phyloP scores from a whole-genome alignment of 35 echinoderm and acorn worm genomes.

The Strongylocentrotus purpuratus region DNA sequence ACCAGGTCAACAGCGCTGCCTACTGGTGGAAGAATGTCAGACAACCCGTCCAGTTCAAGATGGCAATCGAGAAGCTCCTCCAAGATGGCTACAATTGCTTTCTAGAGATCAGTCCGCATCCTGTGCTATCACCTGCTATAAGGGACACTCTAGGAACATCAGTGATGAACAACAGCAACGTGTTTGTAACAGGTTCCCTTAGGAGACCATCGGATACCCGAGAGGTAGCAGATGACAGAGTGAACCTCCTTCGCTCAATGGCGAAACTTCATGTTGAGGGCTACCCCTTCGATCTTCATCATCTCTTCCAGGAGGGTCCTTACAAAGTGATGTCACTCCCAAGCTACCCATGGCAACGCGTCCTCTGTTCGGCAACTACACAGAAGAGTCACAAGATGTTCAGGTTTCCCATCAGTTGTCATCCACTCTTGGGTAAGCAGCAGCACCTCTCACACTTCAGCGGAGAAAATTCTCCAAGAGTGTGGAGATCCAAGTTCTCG shows the following conservation, averaged over 20 bases:
- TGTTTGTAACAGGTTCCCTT: conserved; percentile 85
- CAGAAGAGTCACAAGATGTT: conserved; percentile 76
- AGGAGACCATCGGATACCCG: conserved; percentile 80
- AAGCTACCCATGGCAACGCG: conserved; percentile 92
- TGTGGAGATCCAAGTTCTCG: conserved; percentile 78
- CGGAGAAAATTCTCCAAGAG: conserved; percentile 69
- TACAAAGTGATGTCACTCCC: conserved; percentile 88
- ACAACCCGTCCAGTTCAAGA: conserved; percentile 78
- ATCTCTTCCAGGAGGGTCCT: conserved; percentile 73
- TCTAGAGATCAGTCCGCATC: conserved; percentile 88
- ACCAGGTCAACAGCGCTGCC: conserved; percentile 68
- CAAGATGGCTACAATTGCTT: conserved; percentile 91
- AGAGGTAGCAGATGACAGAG: conserved; percentile 84
- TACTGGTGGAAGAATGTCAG: conserved; percentile 98
- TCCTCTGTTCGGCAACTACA: conserved; percentile 78
- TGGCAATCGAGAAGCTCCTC: conserved; percentile 75
- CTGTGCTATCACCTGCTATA: conserved; percentile 79
- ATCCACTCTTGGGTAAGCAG: conserved; percentile 86
- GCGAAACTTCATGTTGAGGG: conserved; percentile 93
- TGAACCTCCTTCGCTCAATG: conserved; percentile 84
- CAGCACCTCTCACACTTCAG: conserved; percentile 78
- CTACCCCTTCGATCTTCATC: conserved; percentile 73
- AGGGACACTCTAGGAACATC: conserved; percentile 71
- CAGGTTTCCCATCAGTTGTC: conserved; percentile 78
- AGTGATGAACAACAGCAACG: conserved; percentile 48